These are phyloP conservation scores for Ditylenchus dipsaci DNA, from an alignment of 1,140 invertebrate genomes.

Conservation along the genomic window DNA sequence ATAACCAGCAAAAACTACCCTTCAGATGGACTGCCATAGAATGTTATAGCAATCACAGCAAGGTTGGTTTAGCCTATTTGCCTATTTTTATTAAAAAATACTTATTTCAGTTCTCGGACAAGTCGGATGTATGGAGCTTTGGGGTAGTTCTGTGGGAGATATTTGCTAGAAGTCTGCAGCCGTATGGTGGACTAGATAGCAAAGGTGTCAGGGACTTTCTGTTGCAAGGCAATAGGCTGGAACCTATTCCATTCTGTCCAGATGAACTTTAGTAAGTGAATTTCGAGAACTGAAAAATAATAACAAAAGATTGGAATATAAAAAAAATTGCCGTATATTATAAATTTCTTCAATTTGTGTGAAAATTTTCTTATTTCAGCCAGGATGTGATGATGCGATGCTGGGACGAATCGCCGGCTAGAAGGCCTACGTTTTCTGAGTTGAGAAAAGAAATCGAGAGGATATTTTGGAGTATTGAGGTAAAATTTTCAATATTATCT, in stretches of 20 bases:
- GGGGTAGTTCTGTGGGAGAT: constrained; percentile 40
- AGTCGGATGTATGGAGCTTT: constrained; percentile 37
- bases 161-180: constrained; percentile 21
- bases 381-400: constrained; percentile 18
- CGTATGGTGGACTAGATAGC: constrained; percentile 22
- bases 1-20: constrained; percentile 19
- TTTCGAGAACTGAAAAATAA: background rate
- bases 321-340: too few relatives aligned
- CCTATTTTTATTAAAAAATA: background rate
- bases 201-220: constrained; percentile 14
- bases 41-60: constrained; percentile 19
- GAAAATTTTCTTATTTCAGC: background rate
- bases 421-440: constrained; percentile 15
- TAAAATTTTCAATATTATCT: background rate
- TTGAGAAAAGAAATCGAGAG: constrained; percentile 7
- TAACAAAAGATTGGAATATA: too few relatives aligned
- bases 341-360: too few relatives aligned
- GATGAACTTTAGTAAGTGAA: constrained; percentile 18
- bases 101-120: constrained; percentile 34
- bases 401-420: constrained; percentile 15
- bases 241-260: constrained; percentile 8
- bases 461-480: constrained; percentile 6
- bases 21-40: constrained; percentile 42
- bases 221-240: constrained; percentile 8
- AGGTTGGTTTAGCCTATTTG: background rate